Evolutionary conservation across 2,113 vertebrate species (phyloP), one percentile per base, ranked within the genome.

Genomic region (Bagarius yarrelli): DNA sequence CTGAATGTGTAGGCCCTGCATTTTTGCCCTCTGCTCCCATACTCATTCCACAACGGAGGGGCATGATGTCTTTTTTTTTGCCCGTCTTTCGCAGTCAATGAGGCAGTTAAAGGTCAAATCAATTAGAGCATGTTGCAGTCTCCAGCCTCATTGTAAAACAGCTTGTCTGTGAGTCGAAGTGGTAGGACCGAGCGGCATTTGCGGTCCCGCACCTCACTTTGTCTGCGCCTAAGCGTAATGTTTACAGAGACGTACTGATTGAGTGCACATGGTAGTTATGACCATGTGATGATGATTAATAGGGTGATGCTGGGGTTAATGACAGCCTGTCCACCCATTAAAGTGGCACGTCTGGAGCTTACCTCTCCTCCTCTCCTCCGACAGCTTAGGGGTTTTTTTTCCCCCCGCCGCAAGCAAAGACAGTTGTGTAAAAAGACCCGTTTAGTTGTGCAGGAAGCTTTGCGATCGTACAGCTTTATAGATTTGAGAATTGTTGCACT

Each of bases 71-170:
- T 93, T 92, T 89, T 89, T 92, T 88, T 88, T 60, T 88, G 86
- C 89, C 79, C 84, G 90, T 88, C 91, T 89, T 82, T 90, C 86
- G 89, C 91, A 84, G 87, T 89, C 90, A 91, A 91, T 89, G 89
- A 91, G 75, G 90, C 93, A 93, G 93, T 93, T 93, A 93, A 93
- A 93, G 92, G 93, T 93, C 93, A 93, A 91, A 92, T 94, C 92
- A 93, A 94, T 93, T 94, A 93, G 91, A 90, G 90, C 89, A 89
- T 91, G 89, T 91, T 92, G 90, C 89, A 90, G 90, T 93, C 92
- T 93, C 92, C 86, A 89, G 90, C 91, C 91, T 92, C 91, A 88
- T 92, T 92, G 87, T 89, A 86, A 87, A 92, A 89, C 91, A 92
- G 91, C 91, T 92, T 91, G 89, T 90, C 90, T 78, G 86, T 85